These are phyloP conservation scores for Himantopus leucocephalus DNA, from an alignment of 2,113 vertebrate species.

Conservation along the genomic window DNA sequence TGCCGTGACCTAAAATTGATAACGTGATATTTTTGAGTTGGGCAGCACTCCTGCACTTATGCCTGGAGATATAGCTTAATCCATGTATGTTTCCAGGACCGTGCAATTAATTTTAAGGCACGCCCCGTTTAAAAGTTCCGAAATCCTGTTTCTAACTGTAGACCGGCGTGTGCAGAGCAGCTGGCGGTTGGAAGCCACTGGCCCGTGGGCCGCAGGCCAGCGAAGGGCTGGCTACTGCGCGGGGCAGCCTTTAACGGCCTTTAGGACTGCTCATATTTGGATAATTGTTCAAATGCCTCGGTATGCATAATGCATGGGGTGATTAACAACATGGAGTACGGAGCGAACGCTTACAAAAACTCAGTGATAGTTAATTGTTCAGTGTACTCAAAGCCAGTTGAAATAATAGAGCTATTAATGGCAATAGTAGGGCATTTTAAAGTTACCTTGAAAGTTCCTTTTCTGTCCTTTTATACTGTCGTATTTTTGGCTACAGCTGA, in stretches of 20 bases:
- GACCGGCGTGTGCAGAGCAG: not conserved
- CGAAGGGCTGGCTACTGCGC: rapidly evolving
- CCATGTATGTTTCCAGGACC: rapidly evolving
- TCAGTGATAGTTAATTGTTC: not conserved
- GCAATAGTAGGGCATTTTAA: not conserved
- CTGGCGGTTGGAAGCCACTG: too few relatives aligned
- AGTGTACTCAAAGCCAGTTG: not conserved
- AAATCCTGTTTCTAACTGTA: rapidly evolving
- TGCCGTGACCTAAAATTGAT: not conserved
- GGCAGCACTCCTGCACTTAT: too few relatives aligned
- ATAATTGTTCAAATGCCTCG: not conserved
- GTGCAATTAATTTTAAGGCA: not conserved
- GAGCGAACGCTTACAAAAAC: not conserved
- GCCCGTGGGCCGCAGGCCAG: too few relatives aligned
- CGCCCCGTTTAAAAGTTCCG: not conserved
- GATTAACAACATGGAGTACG: not conserved
- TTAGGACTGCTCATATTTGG: rapidly evolving
- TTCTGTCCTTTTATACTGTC: rapidly evolving
- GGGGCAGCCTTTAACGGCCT: not conserved
- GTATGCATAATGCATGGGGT: rapidly evolving
- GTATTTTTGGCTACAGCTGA: not conserved
- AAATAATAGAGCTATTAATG: not conserved
- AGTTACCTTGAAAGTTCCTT: not conserved
- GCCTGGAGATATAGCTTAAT: not conserved
- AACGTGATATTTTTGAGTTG: not conserved